Percentiles rank a stretch among this genome's conserved stretches.
phyloP scores from a whole-genome alignment of 30 jellyfish, hydroid and myxozoan genomes.

The Sanderia malayensis region DNA sequence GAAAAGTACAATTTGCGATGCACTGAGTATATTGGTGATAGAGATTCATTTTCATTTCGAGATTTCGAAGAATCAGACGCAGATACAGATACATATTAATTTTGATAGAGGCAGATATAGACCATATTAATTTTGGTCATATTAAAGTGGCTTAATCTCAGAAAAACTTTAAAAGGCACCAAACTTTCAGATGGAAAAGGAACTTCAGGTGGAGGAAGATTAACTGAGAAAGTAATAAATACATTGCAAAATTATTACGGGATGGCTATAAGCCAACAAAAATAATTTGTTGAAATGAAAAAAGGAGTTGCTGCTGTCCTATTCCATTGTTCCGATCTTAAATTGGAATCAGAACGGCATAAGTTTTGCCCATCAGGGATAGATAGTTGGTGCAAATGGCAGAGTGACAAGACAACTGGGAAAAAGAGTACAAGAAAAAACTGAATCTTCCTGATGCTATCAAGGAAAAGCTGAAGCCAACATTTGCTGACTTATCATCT shows the following conservation, averaged over 20 bases:
- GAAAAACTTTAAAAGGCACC: neutral
- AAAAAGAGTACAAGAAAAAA: conserved; percentile 22
- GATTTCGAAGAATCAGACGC: neutral
- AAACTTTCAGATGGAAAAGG: neutral
- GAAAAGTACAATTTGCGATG: neutral
- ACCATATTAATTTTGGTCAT: neutral
- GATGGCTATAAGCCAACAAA: conserved; percentile 55
- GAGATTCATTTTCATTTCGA: neutral
- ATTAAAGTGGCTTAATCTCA: neutral
- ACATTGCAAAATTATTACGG: conserved; percentile 40
- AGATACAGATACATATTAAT: neutral
- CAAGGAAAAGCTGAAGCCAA: conserved; percentile 29
- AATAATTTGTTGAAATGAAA: conserved; percentile 32
- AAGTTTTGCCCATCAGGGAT: conserved; percentile 29
- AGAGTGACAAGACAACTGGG: conserved; percentile 36
- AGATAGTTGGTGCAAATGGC: conserved; percentile 62
- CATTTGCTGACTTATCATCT: conserved; percentile 39
- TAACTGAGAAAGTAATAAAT: conserved; percentile 19
- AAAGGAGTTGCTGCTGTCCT: conserved; percentile 52
- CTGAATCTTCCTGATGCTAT: conserved; percentile 41
- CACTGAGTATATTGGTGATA: neutral
- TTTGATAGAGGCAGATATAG: neutral
- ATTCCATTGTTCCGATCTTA: conserved; percentile 30
- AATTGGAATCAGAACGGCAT: conserved; percentile 21
- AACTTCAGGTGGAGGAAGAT: neutral